Conservation (phyloP, 2,888 invertebrate species). For the Plebejus anna region DNA sequence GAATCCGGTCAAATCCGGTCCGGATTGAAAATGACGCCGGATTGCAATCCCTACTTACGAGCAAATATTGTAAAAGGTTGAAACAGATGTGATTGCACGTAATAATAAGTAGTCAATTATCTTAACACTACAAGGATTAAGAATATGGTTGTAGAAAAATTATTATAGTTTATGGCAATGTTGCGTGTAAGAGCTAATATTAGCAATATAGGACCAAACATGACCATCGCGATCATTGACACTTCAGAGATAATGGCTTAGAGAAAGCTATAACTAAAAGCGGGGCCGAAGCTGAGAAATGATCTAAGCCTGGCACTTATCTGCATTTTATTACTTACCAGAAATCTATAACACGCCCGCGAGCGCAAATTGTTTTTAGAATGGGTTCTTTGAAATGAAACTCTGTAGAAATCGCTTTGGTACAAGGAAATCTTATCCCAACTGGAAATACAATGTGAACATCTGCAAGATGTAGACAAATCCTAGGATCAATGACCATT, state of each 20-base stretch:
- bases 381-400: constrained; percentile 27
- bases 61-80: too few species aligned
- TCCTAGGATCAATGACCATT: background rate
- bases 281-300: constrained; percentile 1
- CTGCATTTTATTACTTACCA: constrained; percentile 5
- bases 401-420: constrained; percentile 21
- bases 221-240: background rate
- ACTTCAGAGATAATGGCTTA: constrained; percentile 6
- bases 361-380: constrained; percentile 5
- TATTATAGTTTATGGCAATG: background rate
- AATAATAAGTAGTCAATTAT: too few species aligned
- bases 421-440: background rate
- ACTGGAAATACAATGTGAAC: background rate
- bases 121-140: background rate
- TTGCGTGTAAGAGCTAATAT: background rate
- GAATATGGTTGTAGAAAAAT: background rate
- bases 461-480: background rate
- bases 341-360: background rate
- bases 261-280: background rate
- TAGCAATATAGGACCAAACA: background rate
- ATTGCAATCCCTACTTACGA: background rate
- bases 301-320: constrained; percentile 25
- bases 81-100: too few species aligned
- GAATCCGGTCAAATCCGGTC: too few species aligned
- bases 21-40: too few species aligned